Evolutionary conservation across 2,888 invertebrate genomes (phyloP), one percentile per base, ranked within the genome.

Genomic region (Metopia argyrocephala): DNA sequence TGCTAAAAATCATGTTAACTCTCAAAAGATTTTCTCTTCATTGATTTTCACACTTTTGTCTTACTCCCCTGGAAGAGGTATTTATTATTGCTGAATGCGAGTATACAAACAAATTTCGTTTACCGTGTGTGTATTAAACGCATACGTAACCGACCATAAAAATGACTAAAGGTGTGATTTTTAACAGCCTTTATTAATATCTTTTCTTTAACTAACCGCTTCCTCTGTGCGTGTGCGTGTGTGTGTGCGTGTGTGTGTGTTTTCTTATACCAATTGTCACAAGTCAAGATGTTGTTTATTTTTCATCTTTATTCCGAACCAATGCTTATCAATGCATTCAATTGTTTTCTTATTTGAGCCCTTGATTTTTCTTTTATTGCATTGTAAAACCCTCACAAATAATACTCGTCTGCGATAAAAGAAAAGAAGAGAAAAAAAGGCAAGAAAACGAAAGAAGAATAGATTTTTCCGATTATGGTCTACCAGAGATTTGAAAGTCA

Each of bases 1-100:
- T 84, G 84, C 79, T 83, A 83, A 83, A 84, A 73, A 79, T 83
- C 82, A 82, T 81, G 84, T 84, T 82, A 84, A 81, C 74, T 83
- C 76, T 84, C 74, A 38, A 82, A 81, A 79, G 52, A 62, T 71
- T 78, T 73, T 75, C 73, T 23, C 59, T 65, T 81, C 15, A 38
- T 57, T 76, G 76, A 78, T 78, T 71, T 50, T 70, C 65, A 78
- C 59, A 76, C 75, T 69, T 73, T 78, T 68, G 64, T 54, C 23
- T 71, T 15, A 48, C 50, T 57, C 46, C 45, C 20, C 69, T 38
- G 21, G 21, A 61, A 54, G 9, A 12, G 38, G 12, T 62, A 54
- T 61, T 23, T 12, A 45, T 71, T 45, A 45, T 56, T 48, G 64
- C 25, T 76, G 45, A 64, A 61, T 78, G 62, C 57, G 64, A 27